Evolutionary conservation across 2,888 invertebrate species (phyloP).

Genomic region (Drosophila kanekoi): DNA sequence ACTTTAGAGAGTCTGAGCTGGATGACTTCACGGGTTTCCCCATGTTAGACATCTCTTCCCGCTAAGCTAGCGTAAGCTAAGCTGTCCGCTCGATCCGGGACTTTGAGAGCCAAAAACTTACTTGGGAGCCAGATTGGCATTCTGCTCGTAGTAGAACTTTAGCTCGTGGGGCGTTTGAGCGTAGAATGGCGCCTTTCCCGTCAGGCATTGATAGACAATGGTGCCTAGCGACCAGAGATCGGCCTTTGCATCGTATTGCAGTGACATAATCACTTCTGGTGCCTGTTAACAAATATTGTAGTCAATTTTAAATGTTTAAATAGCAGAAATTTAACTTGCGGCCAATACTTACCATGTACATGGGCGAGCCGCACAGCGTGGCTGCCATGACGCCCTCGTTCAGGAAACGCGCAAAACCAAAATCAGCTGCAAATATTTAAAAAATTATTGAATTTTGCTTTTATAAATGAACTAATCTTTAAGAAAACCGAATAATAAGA

Average conservation of each 20-base stretch:
- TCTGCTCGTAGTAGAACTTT: slow-evolving; percentile 98
- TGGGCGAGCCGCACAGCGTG: slow-evolving; percentile 99
- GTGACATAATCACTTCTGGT: slow-evolving; percentile 99
- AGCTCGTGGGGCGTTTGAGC: slow-evolving; percentile 99
- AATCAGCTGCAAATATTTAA: no score
- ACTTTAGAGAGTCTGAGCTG: no score
- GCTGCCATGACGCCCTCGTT: slow-evolving; percentile 99
- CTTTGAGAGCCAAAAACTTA: slow-evolving; percentile 85
- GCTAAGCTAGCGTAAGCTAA: no score
- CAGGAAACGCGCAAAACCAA: slow-evolving; percentile 99
- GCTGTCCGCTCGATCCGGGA: no score
- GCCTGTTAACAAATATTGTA: slow-evolving; percentile 86
- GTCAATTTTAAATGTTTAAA: not conserved
- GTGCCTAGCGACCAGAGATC: slow-evolving; percentile 99
- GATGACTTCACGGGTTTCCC: no score
- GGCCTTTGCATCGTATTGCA: slow-evolving; percentile 99
- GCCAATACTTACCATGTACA: slow-evolving; percentile 96
- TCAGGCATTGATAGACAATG: slow-evolving; percentile 99
- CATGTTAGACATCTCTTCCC: no score
- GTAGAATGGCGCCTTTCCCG: slow-evolving; percentile 99
- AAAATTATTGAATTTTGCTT: no score
- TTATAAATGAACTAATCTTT: not conserved
- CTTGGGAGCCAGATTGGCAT: slow-evolving; percentile 95
- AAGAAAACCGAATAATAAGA: no score
- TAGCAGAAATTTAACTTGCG: not conserved